Conservation (phyloP, 2,797 vertebrate species). For the Poeciliopsis turneri region DNA sequence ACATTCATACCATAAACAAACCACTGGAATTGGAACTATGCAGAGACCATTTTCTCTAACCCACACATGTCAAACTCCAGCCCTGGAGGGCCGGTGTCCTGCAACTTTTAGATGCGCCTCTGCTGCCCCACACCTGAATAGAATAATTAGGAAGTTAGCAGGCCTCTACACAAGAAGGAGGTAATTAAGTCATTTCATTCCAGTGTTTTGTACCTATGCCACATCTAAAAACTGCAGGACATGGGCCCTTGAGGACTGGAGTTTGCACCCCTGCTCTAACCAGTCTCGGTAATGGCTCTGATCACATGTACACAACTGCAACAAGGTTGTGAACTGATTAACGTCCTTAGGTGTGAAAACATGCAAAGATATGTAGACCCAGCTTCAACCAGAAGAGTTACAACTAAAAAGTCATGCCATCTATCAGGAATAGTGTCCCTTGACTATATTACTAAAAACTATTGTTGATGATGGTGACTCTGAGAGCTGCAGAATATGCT, state of each 20-base stretch:
- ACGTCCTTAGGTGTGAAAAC: not conserved
- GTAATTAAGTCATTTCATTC: no score
- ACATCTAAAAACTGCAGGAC: no score
- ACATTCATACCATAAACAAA: not conserved
- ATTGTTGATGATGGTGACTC: conserved; percentile 44
- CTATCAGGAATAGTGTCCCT: not conserved
- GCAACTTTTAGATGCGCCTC: no score
- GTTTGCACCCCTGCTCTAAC: no score
- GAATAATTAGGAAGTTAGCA: no score
- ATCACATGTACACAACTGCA: not conserved
- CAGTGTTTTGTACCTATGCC: no score
- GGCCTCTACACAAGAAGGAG: no score
- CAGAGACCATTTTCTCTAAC: not conserved
- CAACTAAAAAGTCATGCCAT: not conserved
- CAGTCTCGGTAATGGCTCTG: not conserved
- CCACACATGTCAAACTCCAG: no score
- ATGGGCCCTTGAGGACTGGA: no score
- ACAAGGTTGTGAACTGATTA: not conserved
- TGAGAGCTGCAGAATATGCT: conserved; percentile 31
- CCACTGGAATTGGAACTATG: not conserved
- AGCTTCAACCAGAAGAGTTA: not conserved
- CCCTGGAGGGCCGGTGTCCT: no score
- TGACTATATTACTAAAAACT: not conserved
- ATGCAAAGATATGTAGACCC: not conserved
- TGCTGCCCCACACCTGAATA: no score